Conservation (phyloP, 2,113 vertebrate species). For the Cyanistes caeruleus region DNA sequence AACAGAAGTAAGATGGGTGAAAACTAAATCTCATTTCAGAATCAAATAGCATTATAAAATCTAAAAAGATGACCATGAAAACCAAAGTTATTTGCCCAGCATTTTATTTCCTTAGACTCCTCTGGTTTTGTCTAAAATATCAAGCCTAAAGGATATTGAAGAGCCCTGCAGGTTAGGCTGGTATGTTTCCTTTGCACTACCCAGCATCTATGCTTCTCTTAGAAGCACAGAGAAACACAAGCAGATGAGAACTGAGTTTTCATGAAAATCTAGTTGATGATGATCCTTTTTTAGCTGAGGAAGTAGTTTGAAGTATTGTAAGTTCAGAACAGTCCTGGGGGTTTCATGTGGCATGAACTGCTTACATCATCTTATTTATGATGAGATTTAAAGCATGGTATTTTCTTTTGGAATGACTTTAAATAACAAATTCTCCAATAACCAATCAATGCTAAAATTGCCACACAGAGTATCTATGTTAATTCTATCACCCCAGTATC, state of each 20-base stretch:
- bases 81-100: neutral
- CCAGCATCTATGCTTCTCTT: neutral
- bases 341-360: neutral
- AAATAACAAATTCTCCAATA: neutral
- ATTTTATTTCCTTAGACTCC: neutral
- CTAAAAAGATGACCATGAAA: neutral
- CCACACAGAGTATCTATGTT: fast-evolving
- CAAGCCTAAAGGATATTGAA: neutral
- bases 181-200: neutral
- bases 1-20: neutral
- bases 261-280: neutral
- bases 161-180: neutral
- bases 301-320: neutral
- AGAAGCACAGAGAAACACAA: neutral
- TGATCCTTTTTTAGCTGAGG: neutral
- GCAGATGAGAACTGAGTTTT: neutral
- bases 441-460: neutral
- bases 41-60: neutral
- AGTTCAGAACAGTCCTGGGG: neutral
- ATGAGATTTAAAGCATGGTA: neutral
- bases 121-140: neutral
- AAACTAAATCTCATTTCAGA: neutral
- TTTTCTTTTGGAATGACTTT: neutral
- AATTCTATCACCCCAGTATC: neutral
- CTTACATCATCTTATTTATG: neutral